Evolutionary conservation across 1,140 invertebrate species (phyloP), one percentile per base, ranked within the genome.

Genomic region (Saccostrea echinata): DNA sequence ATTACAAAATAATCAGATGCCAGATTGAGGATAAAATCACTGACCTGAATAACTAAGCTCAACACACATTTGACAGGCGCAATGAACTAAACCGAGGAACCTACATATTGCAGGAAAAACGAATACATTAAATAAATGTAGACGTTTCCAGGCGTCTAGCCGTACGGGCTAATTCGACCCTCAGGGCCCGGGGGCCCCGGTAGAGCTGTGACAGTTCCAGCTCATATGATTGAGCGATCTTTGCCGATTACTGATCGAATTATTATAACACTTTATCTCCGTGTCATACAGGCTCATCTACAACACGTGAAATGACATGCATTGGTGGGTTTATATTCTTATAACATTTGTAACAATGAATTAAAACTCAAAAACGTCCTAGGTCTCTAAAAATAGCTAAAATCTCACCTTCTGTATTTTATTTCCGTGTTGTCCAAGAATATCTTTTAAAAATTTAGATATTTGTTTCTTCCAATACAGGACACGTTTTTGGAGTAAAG

Each of bases 21-120:
- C 9, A 76, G 27, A 76, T 16, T 30, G 27, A 18, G 68, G 27
- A 76, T 76, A 76, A 76, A 76, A 76, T 33, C 68, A 76, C 9
- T 76, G 68, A 76, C 68, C 68, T 76, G 68, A 76, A 76, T 76
- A 76, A 30, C 16, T 21, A 61, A 30, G 68, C 68, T 76, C 27
- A 76, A 76, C 68, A 76, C 16, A 76, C 30, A 33, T 76, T 76
- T 76, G 68, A 76, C 68, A 76, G 11, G 27, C 68, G 68, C 68
- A 30, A 76, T 76, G 68, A 30, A 64, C 57, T 64, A 18, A n/a
- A 64, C 57, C 57, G 57, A 64, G 4, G 21, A 18, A 64, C 57
- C 57, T 64, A 64, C 18, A 64, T 64, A 64, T n/a, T 64, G 57
- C 57, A 64, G 24, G 24, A 18, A 18, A 30, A 71, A 12, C 27